Conservation (phyloP, 2,888 invertebrate species). For the Thymelicus sylvestris region DNA sequence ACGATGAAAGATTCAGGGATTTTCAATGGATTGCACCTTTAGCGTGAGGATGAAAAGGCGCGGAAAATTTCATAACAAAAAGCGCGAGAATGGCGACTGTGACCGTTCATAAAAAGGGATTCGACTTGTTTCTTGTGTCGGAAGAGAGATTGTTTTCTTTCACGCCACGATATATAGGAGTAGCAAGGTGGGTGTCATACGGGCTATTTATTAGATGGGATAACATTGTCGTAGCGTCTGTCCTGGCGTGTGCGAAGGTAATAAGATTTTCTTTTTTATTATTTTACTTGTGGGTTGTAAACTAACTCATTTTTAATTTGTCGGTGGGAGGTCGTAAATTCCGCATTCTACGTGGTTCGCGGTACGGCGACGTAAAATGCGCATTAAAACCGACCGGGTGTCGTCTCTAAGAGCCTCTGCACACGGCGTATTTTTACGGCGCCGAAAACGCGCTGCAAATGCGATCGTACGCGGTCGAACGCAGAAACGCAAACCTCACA, state of each 20-base stretch:
- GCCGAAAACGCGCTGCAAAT: too few species aligned
- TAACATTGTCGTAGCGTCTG: slow-evolving; percentile 74
- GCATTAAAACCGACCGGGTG: slow-evolving; percentile 65
- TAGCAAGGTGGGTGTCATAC: slow-evolving; percentile 65
- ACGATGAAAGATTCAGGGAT: slow-evolving; percentile 39
- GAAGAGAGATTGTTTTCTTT: slow-evolving; percentile 74
- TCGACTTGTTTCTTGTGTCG: slow-evolving; percentile 69
- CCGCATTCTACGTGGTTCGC: slow-evolving; percentile 62
- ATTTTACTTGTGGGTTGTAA: slow-evolving; percentile 76
- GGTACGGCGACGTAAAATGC: slow-evolving; percentile 62
- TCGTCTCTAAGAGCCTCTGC: too few species aligned
- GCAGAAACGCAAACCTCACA: too few species aligned
- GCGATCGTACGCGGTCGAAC: too few species aligned
- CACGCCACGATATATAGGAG: slow-evolving; percentile 59
- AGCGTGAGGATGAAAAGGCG: slow-evolving; percentile 57
- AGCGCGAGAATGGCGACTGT: slow-evolving; percentile 56
- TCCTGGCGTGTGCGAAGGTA: slow-evolving; percentile 59
- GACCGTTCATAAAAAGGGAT: slow-evolving; percentile 74
- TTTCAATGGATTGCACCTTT: slow-evolving; percentile 48
- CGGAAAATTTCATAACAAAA: slow-evolving; percentile 64
- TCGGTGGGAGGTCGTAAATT: slow-evolving; percentile 74
- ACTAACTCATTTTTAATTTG: slow-evolving; percentile 83
- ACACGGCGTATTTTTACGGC: too few species aligned
- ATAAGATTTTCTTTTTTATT: slow-evolving; percentile 74
- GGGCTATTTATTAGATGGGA: slow-evolving; percentile 78